Conservation (phyloP, 2,888 invertebrate species). For the Trichacis sp. region DNA sequence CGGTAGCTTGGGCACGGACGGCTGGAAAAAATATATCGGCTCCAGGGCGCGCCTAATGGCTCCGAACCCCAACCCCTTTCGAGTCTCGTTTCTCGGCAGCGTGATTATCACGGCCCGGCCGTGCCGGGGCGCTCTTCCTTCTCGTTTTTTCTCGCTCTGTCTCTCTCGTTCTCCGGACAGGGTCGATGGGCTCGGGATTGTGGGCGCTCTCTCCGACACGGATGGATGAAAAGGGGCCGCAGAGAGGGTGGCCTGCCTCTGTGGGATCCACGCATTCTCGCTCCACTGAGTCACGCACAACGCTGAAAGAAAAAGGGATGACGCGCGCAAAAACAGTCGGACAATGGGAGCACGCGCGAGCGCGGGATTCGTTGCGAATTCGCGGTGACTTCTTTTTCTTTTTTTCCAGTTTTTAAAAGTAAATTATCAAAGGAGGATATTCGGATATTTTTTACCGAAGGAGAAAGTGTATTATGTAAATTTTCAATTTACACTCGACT, state of each 20-base stretch:
- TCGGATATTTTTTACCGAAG: too few species aligned
- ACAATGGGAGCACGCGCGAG: neutral
- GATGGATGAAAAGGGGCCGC: constrained; percentile 37
- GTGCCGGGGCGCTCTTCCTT: too few species aligned
- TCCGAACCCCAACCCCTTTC: constrained; percentile 49
- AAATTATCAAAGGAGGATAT: too few species aligned
- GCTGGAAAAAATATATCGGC: constrained; percentile 18
- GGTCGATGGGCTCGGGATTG: constrained; percentile 23
- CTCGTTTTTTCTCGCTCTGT: constrained; percentile 37
- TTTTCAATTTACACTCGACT: too few species aligned
- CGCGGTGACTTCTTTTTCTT: too few species aligned
- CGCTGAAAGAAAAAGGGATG: constrained; percentile 12
- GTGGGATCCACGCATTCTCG: constrained; percentile 51
- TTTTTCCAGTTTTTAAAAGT: too few species aligned
- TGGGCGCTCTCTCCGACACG: constrained; percentile 21
- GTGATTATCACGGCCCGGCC: constrained; percentile 61
- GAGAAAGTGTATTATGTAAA: too few species aligned
- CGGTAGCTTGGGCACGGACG: neutral
- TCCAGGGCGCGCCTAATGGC: constrained; percentile 40
- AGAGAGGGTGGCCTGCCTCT: constrained; percentile 45
- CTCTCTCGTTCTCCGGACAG: constrained; percentile 14
- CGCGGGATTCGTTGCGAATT: neutral
- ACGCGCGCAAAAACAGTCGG: constrained; percentile 2
- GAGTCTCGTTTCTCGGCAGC: constrained; percentile 44
- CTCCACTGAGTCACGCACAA: constrained; percentile 62